These are phyloP conservation scores for Scomberomorus guttatus DNA, from an alignment of 2,797 vertebrate species.

Conservation along the genomic window DNA sequence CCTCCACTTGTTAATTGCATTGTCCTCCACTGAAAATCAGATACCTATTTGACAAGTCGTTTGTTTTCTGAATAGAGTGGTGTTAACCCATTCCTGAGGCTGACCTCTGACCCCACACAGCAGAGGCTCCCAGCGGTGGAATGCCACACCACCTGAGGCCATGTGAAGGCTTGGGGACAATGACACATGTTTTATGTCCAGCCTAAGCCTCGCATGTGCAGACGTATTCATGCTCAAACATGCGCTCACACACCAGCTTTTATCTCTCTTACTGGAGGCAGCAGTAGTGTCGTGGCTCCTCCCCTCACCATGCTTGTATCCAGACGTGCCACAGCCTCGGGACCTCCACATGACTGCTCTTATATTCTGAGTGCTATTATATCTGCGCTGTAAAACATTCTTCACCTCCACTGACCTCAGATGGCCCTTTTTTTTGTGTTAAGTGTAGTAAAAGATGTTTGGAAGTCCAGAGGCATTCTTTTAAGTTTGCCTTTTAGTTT, in stretches of 20 bases:
- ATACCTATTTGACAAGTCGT: constrained; percentile 13
- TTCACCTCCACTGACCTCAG: constrained; percentile 44
- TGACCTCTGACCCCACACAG: constrained; percentile 52
- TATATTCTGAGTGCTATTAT: constrained; percentile 57
- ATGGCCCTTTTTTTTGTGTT: constrained; percentile 10
- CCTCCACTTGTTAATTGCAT: constrained; percentile 29
- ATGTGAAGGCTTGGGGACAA: constrained; percentile 1
- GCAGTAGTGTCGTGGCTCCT: constrained; percentile 45
- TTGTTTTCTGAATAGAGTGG: constrained; percentile 17
- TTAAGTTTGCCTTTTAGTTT: not conserved
- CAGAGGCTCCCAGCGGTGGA: constrained; percentile 46
- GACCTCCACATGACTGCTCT: constrained; percentile 80
- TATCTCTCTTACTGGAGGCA: constrained; percentile 11
- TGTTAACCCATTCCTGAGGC: constrained; percentile 35
- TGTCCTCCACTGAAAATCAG: constrained; percentile 30
- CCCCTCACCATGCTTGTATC: constrained; percentile 33
- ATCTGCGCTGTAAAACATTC: constrained; percentile 71
- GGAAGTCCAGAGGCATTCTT: constrained; percentile 18
- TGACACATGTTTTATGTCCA: constrained; percentile 28
- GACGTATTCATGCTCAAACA: constrained; percentile 5
- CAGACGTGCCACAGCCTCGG: constrained; percentile 41
- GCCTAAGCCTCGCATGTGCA: constrained; percentile 1
- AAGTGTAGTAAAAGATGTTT: constrained; percentile 4
- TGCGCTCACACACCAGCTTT: constrained; percentile 34
- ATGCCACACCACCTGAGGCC: constrained; percentile 66